phyloP scores from a whole-genome alignment of 2,797 vertebrate species.

The Margarornis squamiger region DNA sequence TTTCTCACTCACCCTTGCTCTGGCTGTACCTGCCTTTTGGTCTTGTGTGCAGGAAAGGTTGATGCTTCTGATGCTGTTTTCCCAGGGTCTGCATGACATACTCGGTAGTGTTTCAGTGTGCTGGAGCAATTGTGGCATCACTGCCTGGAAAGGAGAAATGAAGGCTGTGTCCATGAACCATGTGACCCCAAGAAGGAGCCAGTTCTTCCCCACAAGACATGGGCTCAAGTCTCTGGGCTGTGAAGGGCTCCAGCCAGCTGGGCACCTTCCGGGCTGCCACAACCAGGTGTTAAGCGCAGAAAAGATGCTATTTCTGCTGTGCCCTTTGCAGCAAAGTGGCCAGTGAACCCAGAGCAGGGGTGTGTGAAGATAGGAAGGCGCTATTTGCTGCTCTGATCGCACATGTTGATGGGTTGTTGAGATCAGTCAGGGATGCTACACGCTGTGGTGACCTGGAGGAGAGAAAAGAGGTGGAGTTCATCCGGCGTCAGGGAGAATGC shows the following conservation, averaged over 20 bases:
- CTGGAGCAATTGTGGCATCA: neutral
- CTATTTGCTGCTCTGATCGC: neutral
- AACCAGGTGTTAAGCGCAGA: neutral
- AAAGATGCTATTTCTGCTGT: neutral
- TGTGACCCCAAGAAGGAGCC: rapidly evolving
- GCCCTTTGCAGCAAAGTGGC: neutral
- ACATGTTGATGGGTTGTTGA: neutral
- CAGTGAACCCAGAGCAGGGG: neutral
- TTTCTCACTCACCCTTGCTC: neutral
- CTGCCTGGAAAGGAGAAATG: neutral
- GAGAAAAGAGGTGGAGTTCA: neutral
- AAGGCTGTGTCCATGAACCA: neutral
- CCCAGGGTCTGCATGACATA: neutral
- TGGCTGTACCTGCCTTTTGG: neutral
- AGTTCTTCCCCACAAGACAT: neutral
- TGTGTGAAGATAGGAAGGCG: neutral
- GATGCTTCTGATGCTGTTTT: neutral
- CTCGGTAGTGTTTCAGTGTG: rapidly evolving
- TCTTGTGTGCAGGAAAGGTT: neutral
- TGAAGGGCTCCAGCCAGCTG: neutral
- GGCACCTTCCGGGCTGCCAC: neutral
- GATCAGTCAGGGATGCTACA: neutral
- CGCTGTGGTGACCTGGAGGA: neutral
- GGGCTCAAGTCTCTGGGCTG: neutral
- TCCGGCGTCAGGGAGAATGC: neutral